A percentile compares a stretch with the other conserved stretches of the same genome.
phyloP scores from a whole-genome alignment of 2,888 invertebrate genomes.

The Resseliella maxima region DNA sequence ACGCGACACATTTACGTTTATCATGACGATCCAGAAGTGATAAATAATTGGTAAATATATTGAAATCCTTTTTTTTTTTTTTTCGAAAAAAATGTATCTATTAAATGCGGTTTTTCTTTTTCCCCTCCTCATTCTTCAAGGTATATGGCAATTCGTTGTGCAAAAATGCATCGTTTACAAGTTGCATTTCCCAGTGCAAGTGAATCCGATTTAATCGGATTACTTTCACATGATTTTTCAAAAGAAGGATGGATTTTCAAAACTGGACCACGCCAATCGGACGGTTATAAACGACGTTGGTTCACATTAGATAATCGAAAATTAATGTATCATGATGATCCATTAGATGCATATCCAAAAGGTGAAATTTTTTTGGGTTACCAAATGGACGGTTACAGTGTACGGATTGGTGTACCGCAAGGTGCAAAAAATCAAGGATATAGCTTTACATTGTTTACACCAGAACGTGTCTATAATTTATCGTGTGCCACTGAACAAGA shows the following conservation, averaged over 20 bases:
- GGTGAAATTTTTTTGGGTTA: conserved; percentile 89
- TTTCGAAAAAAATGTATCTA: no score
- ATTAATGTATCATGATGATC: conserved; percentile 92
- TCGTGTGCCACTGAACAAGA: conserved; percentile 82
- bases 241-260: conserved; percentile 86
- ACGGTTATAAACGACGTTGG: conserved; percentile 87
- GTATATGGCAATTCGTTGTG: conserved; percentile 84
- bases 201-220: conserved; percentile 77
- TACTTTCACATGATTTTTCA: conserved; percentile 83
- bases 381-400: conserved; percentile 76
- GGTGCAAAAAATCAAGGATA: conserved; percentile 82
- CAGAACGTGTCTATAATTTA: conserved; percentile 80
- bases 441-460: conserved; percentile 85
- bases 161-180: conserved; percentile 84
- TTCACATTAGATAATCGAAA: conserved; percentile 89
- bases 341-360: conserved; percentile 87
- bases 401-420: conserved; percentile 75
- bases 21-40: conserved; percentile 86
- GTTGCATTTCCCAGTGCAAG: conserved; percentile 84
- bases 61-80: no score
- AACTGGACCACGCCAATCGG: conserved; percentile 84
- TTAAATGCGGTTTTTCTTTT: no score
- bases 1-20: conserved; percentile 90
- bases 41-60: conserved; percentile 90
- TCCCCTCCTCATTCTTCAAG: no score